A percentile compares a stretch with the other conserved stretches of the same genome.
Evolutionary conservation across 2,888 invertebrate species (phyloP).

Genomic region (Drosophila mercatorum): DNA sequence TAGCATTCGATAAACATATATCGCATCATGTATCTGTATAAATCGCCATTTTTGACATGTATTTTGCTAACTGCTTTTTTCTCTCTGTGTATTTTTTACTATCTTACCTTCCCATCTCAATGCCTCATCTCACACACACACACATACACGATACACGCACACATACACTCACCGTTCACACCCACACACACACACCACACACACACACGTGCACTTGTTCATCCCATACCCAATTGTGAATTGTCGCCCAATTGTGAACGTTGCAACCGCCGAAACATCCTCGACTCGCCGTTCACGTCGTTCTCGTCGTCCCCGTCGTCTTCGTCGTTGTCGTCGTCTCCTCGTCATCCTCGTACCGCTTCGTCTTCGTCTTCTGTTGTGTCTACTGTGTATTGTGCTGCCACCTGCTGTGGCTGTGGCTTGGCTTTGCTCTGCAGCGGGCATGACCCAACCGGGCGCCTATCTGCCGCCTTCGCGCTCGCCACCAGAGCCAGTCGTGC

Average conservation of each 20-base stretch:
- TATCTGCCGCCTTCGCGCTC: constrained; percentile 49
- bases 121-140: constrained; percentile 24
- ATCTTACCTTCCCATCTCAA: constrained; percentile 59
- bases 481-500: constrained; percentile 44
- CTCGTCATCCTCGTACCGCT: constrained; percentile 29
- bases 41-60: constrained; percentile 56
- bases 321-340: constrained; percentile 27
- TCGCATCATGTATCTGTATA: constrained; percentile 53
- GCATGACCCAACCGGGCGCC: constrained; percentile 17
- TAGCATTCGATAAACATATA: constrained; percentile 49
- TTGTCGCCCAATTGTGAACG: constrained; percentile 73
- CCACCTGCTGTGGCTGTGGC: neutral
- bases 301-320: constrained; percentile 23
- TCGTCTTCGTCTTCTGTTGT: constrained; percentile 37
- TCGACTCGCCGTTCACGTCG: constrained; percentile 33
- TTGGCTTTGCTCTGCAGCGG: constrained; percentile 30
- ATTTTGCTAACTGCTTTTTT: constrained; percentile 74
- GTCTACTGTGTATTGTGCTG: constrained; percentile 22
- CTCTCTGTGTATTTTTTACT: constrained; percentile 73
- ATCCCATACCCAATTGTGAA: constrained; percentile 62
- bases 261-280: constrained; percentile 50
- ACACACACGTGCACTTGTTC: constrained; percentile 39
- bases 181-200: constrained; percentile 23
- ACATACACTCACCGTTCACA: constrained; percentile 24
- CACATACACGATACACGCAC: constrained; percentile 10